Base-by-base conservation (phyloP, 2,797 vertebrate species). In the Hyperoplus lanceolatus region DNA sequence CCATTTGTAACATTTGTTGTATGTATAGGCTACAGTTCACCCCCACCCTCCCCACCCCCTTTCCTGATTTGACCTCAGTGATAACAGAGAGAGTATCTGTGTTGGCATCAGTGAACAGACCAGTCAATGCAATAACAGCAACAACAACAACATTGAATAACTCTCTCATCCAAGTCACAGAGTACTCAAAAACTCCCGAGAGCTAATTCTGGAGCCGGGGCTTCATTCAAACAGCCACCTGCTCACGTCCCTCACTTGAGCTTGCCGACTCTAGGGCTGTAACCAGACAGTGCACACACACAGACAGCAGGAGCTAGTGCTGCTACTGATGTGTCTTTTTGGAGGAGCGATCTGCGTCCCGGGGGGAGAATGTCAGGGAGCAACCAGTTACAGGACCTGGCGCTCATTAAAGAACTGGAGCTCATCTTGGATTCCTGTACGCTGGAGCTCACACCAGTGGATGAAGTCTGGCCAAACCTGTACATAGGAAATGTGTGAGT, bases 401-500 rank as follows among this genome's bases (percentile, higher is more conserved):
- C 63, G 65, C 84, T 92, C 72, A 89, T 97, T 78, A 95, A 92
- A 86, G 95, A 96, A 62, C 89, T 93, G 77, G 94, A 96, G 91
- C 90, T 73, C 79, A 92, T 95, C 90, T 90, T 95, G 94, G 96
- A 96, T 88, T 95, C 91, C 84, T 96, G 96, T 86, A 83, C 88
- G 38, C 70, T 96, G 79, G 95, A 95, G 59, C 94, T 95, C 64
- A 95, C 92, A 16, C 91, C 94, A 16, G 68, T 95, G 73, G 94
- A 96, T 82, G 95, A 97, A 92, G 95, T 95, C 81, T 95, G 95
- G 95, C 93, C 96, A 77, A 93, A 94, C 90, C 85, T 96, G 77
- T 96, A 81, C 93, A 93, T 94, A 83, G 96, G 96, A 88, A 93
- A 95, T 75, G 92, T 95, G 95, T 96, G 93, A 96, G 96, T 96